phyloP scores from a whole-genome alignment of 1,140 invertebrate genomes.

The Thalassaphorura encarpata region DNA sequence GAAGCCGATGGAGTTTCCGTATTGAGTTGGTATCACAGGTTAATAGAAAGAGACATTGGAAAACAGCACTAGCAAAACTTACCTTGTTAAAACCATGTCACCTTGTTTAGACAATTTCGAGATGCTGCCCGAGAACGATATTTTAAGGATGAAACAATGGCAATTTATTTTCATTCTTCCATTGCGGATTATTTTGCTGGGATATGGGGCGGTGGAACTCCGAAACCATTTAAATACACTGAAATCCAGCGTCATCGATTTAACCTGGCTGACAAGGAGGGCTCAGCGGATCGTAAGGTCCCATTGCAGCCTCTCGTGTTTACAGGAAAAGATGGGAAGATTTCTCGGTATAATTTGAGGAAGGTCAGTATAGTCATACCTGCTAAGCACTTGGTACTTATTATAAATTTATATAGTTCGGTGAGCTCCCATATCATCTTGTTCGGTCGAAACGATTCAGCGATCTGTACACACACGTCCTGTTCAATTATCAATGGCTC shows the following conservation, averaged over 20 bases:
- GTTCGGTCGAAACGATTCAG: constrained; percentile 80
- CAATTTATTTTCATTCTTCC: constrained; percentile 90
- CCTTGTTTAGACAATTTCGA: constrained; percentile 66
- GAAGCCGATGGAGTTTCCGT: constrained; percentile 96
- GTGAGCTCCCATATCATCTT: constrained; percentile 90
- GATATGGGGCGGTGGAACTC: constrained; percentile 68
- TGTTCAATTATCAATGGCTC: constrained; percentile 97
- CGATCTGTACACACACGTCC: constrained; percentile 83
- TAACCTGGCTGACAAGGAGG: constrained; percentile 63
- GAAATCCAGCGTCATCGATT: constrained; percentile 84
- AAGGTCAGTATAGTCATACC: constrained; percentile 49
- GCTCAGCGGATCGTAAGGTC: constrained; percentile 89
- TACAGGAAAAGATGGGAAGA: constrained; percentile 73
- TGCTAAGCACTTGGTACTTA: not conserved
- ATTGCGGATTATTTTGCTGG: constrained; percentile 97
- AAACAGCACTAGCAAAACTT: no score
- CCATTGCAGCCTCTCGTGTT: constrained; percentile 92
- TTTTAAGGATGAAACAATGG: constrained; percentile 95
- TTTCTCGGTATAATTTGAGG: constrained; percentile 73
- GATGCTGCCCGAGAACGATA: constrained; percentile 88
- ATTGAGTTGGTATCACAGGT: constrained; percentile 91
- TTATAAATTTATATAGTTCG: constrained; percentile 52
- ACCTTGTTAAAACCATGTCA: constrained; percentile 2
- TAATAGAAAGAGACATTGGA: constrained; percentile 3
- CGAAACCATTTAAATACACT: constrained; percentile 82